Base-by-base conservation (phyloP, 2,797 vertebrate species). In the Clarias fuscus region DNA sequence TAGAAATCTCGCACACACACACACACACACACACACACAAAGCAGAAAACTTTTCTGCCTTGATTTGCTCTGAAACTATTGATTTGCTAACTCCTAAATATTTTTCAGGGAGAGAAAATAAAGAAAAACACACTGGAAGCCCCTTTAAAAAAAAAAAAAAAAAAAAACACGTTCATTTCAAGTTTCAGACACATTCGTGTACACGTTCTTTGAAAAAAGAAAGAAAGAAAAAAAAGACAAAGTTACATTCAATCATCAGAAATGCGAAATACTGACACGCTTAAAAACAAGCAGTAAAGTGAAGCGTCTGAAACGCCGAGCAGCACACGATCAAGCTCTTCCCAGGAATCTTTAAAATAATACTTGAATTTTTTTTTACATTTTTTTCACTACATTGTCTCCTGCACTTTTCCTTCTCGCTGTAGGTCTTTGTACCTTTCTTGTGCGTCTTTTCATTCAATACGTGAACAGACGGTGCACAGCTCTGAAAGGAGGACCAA, bases 31-130 rank as follows among this genome's bases (percentile, higher is more conserved):
- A 79, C 64, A 77, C 24, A 67, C 15, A 64, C n/a, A 72, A 33
- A 83, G 20, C 67, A 65, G n/a, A 27, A 82, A 82, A 82, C 37
- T 53, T 65, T 81, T 65, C 78, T 64, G 59, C 78, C 37, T 43
- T 65, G 78, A 81, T 37, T 80, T 62, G 61, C 78, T 81, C 22
- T 43, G 13, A 82, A 68, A 56, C 43, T 82, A 82, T 82, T 56
- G 64, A 82, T 82, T 22, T 68, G 43, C 17, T 7, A 48, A 48
- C 61, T 80, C 5, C 1, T 37, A 62, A 81, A 62, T 33, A 82
- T 48, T 53, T 67, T 53, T 53, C 79, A 82, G 67, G 79, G 40
- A 53, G 79, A 67, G 43, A 53, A 67, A 82, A 65, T 27, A n/a
- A 79, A 22, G 1, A 82, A 33, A 48, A 48, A 48, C 48, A 53